Base-by-base conservation (phyloP, 2,888 invertebrate genomes). In the Blastobasis adustella region DNA sequence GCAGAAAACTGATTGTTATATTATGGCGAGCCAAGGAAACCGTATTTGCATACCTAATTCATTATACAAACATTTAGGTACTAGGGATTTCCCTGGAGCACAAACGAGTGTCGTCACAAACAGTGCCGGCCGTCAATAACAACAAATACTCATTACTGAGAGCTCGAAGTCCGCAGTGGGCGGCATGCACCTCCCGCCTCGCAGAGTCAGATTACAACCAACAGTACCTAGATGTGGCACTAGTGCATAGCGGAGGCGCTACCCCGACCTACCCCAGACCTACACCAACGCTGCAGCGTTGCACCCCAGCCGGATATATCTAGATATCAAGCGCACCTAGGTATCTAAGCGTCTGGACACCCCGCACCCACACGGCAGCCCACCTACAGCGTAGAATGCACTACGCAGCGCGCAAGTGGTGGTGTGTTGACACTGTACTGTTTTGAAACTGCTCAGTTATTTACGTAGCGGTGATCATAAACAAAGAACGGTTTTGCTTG, bases 221-320 rank as follows among this genome's bases (percentile, higher is more conserved):
- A 23, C 23, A 23, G 23, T 23, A 23, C 3, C 23, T 23, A 23
- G 1, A 23, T 23, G 23, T 3, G 8, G 42, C 8, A 4, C 39
- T 6, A 8, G 38, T 49, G 66, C 52, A 58, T 23, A 23, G 23
- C 50, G 53, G 60, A 58, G 56, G 56, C 50, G 59, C 60, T 57
- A 59, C 56, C 61, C 63, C 72, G 72, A 73, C 67, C 71, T 76
- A 76, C 75, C 81, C 78, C 76, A 71, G 76, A 85, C 85, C 85
- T 85, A 82, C 75, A 70, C 76, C 76, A 86, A 86, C 82, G 63
- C 62, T 83, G 85, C 85, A 83, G 59, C 75, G 76, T 78, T 83
- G 84, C 83, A 85, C 73, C 76, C 74, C 52, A 58, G 46, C 63
- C 61, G 8, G 42, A 65, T 59, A 62, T 61, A 66, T 63, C 63